phyloP scores from a whole-genome alignment of 2,888 invertebrate species.

The Stenotaenia linearis region DNA sequence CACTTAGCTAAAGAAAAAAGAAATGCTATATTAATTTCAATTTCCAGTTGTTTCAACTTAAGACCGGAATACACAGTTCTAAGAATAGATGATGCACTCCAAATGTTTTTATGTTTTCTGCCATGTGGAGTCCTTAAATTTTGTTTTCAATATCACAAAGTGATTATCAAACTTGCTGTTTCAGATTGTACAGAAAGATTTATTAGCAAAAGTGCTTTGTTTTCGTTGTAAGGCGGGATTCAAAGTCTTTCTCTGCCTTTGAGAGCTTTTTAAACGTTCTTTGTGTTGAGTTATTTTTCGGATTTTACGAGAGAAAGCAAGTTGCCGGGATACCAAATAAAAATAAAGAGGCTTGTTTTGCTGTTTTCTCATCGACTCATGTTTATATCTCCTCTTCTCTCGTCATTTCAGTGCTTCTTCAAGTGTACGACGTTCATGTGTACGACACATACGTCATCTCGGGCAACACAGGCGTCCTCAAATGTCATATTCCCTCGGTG shows the following conservation, averaged over 20 bases:
- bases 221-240: background rate
- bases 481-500: conserved; percentile 32
- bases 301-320: background rate
- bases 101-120: too few species aligned
- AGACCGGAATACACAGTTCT: too few species aligned
- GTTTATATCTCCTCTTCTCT: background rate
- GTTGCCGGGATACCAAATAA: background rate
- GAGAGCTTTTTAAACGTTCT: conserved; percentile 1
- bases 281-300: background rate
- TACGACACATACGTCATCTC: conserved; percentile 33
- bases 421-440: conserved; percentile 32
- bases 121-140: too few species aligned
- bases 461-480: conserved; percentile 32
- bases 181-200: background rate
- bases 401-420: conserved; percentile 28
- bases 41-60: too few species aligned
- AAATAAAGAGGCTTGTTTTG: conserved; percentile 14
- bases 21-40: too few species aligned
- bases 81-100: too few species aligned
- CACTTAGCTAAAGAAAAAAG: too few species aligned
- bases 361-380: background rate
- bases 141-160: background rate
- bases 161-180: background rate
- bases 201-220: background rate
- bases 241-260: background rate